Percentiles rank a stretch among this genome's conserved stretches.
Conservation (phyloP, 2,888 invertebrate genomes). For the Ectemnius cavifrons region DNA sequence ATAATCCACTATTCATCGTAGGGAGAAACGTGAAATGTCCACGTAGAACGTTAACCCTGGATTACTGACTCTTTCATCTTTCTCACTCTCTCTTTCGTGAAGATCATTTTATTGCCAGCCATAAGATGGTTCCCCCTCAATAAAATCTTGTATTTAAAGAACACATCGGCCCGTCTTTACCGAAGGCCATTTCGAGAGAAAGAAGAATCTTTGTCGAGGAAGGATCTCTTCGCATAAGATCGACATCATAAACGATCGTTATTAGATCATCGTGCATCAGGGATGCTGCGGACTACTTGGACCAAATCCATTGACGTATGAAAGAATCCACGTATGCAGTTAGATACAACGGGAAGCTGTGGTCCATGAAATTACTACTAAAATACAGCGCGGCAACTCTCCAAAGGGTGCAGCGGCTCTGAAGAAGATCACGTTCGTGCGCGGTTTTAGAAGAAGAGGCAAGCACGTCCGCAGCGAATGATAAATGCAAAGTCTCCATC, state of each 20-base stretch:
- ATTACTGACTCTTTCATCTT: background rate
- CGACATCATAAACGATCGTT: no score
- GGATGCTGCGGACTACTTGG: constrained; percentile 7
- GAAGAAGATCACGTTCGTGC: constrained; percentile 22
- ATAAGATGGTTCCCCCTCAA: no score
- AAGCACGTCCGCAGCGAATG: constrained; percentile 25
- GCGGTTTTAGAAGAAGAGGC: background rate
- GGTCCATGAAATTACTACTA: constrained; percentile 24
- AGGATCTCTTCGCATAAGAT: no score
- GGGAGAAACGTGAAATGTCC: background rate
- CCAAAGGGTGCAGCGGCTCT: constrained; percentile 27
- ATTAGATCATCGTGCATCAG: constrained; percentile 10
- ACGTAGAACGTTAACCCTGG: constrained; percentile 9
- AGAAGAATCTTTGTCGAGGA: no score
- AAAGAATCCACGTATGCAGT: no score
- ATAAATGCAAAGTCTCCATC: constrained; percentile 20
- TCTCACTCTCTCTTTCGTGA: background rate
- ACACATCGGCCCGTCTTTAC: no score
- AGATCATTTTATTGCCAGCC: no score
- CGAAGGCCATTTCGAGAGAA: no score
- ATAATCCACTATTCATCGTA: constrained; percentile 5
- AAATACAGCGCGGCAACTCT: constrained; percentile 43
- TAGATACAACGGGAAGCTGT: background rate
- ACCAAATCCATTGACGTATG: constrained; percentile 25
- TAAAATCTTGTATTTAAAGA: no score